A percentile compares a stretch with the other conserved stretches of the same genome.
Conservation (phyloP, 2,113 vertebrate species). For the Proterorhinus semilunaris region DNA sequence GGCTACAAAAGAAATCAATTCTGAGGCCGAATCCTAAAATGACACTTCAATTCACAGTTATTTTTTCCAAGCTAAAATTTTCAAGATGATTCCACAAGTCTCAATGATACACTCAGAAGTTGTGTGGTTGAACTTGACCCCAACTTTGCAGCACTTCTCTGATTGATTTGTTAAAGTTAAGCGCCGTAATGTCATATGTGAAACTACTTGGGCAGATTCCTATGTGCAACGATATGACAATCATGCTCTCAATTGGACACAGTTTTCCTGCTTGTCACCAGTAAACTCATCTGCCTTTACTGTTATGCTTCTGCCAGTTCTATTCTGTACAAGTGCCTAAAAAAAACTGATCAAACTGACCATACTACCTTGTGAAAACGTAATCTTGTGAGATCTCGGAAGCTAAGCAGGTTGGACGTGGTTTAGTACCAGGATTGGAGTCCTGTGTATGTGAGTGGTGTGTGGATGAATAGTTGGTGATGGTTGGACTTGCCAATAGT, state of each 20-base stretch:
- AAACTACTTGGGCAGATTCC: constrained; percentile 24
- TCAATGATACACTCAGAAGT: constrained; percentile 29
- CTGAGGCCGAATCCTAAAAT: constrained; percentile 42
- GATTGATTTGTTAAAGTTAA: constrained; percentile 38
- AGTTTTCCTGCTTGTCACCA: background rate
- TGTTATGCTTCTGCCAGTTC: background rate
- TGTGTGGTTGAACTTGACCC: constrained; percentile 31
- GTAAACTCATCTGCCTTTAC: background rate
- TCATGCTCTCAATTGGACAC: background rate
- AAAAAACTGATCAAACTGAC: background rate
- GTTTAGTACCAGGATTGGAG: no score
- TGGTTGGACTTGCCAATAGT: no score
- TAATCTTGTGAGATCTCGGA: no score
- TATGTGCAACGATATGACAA: constrained; percentile 8
- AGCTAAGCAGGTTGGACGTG: no score
- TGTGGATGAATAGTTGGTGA: no score
- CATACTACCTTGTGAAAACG: no score
- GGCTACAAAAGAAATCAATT: constrained; percentile 21
- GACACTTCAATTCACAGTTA: constrained; percentile 45
- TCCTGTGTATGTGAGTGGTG: no score
- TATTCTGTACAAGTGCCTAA: background rate
- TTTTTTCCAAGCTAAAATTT: constrained; percentile 28
- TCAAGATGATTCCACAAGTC: constrained; percentile 23
- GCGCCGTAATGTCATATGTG: constrained; percentile 21
- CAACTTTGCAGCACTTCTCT: constrained; percentile 26